Evolutionary conservation across 1,140 invertebrate genomes (phyloP).

Genomic region (Drosophila saltans): DNA sequence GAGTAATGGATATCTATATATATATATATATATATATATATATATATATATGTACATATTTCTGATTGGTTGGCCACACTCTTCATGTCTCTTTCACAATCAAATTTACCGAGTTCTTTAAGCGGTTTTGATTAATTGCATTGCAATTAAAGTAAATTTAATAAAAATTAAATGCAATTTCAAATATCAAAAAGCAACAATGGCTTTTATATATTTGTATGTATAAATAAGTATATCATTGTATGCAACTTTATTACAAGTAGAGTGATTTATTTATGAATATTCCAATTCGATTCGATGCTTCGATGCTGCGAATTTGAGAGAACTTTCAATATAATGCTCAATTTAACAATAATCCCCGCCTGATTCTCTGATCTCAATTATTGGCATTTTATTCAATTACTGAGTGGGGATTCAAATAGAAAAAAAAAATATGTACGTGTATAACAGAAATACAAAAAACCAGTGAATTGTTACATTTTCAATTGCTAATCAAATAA

Average conservation of each 20-base stretch:
- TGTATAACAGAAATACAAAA: no score
- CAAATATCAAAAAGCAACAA: conserved; percentile 1
- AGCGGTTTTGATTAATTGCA: conserved; percentile 68
- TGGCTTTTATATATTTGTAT: neutral
- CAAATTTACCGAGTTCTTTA: conserved; percentile 41
- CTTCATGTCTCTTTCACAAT: conserved; percentile 13
- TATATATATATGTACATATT: conserved; percentile 18
- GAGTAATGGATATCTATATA: conserved; percentile 44
- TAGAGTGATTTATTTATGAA: conserved; percentile 10
- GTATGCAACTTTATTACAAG: conserved; percentile 28
- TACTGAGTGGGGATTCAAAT: no score
- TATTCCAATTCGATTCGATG: no score
- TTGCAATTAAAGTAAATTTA: conserved; percentile 64
- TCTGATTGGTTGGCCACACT: conserved; percentile 1
- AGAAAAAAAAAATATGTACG: no score
- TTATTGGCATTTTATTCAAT: no score
- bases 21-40: conserved; percentile 18
- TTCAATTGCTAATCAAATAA: no score
- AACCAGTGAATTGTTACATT: no score
- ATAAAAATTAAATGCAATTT: conserved; percentile 49
- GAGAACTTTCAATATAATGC: no score
- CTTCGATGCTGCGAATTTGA: no score
- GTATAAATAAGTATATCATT: no score
- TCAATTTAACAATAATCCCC: no score
- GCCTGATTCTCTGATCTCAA: no score